phyloP scores from a whole-genome alignment of 2,797 vertebrate genomes.

The Glossophaga mutica region DNA sequence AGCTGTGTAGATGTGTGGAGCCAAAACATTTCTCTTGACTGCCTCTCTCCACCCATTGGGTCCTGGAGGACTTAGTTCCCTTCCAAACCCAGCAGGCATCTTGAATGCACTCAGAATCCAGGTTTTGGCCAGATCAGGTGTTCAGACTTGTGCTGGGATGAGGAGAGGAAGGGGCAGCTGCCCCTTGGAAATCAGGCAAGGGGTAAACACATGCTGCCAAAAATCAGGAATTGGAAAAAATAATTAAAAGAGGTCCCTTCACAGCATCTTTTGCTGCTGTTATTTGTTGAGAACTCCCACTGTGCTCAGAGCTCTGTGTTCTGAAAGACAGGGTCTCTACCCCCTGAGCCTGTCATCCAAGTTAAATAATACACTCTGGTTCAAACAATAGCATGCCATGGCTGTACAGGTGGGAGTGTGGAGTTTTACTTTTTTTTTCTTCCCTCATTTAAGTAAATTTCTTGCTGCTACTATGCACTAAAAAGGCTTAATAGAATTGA shows the following conservation, averaged over 20 bases:
- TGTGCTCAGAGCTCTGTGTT: conserved; percentile 49
- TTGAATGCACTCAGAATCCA: conserved; percentile 22
- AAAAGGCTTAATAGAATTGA: conserved; percentile 59
- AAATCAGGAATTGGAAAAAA: conserved; percentile 55
- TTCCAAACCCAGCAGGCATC: conserved; percentile 57
- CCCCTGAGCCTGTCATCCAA: conserved; percentile 62
- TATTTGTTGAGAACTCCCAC: conserved; percentile 72
- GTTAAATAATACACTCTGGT: conserved; percentile 67
- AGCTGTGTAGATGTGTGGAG: conserved; percentile 63
- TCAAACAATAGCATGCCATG: conserved; percentile 70
- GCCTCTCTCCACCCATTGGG: conserved; percentile 35
- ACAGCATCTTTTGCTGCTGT: conserved; percentile 51
- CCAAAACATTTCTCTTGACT: conserved; percentile 62
- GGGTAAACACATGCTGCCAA: conserved; percentile 45
- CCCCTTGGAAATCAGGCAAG: conserved; percentile 36
- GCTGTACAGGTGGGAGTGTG: conserved; percentile 65
- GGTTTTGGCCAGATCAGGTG: conserved; percentile 32
- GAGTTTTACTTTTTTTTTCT: conserved; percentile 35
- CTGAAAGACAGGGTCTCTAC: conserved; percentile 61
- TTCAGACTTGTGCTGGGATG: not conserved
- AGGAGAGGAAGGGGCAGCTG: not conserved
- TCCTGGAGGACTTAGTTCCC: conserved; percentile 58
- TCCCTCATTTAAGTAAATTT: conserved; percentile 58
- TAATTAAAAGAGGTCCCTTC: conserved; percentile 63
- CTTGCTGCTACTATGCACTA: conserved; percentile 46